Conservation (phyloP, 2,888 invertebrate species). For the Bellardia bayeri region DNA sequence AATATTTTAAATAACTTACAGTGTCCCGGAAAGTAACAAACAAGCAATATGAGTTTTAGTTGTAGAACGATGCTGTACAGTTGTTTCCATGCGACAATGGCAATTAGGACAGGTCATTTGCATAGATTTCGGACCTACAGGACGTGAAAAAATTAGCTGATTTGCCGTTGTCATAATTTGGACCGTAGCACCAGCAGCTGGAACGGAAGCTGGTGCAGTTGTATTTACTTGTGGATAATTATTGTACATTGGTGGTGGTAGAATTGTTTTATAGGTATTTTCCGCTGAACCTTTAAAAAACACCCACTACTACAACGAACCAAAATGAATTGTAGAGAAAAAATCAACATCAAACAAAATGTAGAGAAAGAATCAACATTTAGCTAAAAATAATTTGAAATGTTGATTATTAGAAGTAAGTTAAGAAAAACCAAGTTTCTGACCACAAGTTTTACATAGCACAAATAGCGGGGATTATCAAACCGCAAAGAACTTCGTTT, state of each 20-base stretch:
- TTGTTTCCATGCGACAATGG: slow-evolving; percentile 65
- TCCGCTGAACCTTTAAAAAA: not conserved
- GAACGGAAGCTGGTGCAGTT: not conserved
- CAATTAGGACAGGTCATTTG: slow-evolving; percentile 72
- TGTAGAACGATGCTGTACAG: slow-evolving; percentile 68
- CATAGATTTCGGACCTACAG: slow-evolving; percentile 71
- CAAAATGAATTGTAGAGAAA: too few species aligned
- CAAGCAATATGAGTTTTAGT: slow-evolving; percentile 73
- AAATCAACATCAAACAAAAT: too few species aligned
- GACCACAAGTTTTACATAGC: too few species aligned
- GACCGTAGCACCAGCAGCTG: not conserved
- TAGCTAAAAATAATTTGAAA: too few species aligned
- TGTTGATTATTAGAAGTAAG: too few species aligned
- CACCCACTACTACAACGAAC: too few species aligned
- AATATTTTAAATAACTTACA: slow-evolving; percentile 56
- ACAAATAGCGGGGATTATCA: too few species aligned
- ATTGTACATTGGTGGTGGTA: slow-evolving; percentile 9
- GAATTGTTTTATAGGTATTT: too few species aligned
- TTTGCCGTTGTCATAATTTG: not conserved
- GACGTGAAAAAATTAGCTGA: slow-evolving; percentile 6
- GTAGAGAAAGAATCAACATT: too few species aligned
- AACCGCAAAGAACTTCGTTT: too few species aligned
- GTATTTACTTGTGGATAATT: not conserved
- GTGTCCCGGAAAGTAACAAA: slow-evolving; percentile 68
- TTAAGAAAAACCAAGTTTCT: too few species aligned